Conservation (phyloP, 2,113 vertebrate genomes). For the Cricetomys ansorgei region DNA sequence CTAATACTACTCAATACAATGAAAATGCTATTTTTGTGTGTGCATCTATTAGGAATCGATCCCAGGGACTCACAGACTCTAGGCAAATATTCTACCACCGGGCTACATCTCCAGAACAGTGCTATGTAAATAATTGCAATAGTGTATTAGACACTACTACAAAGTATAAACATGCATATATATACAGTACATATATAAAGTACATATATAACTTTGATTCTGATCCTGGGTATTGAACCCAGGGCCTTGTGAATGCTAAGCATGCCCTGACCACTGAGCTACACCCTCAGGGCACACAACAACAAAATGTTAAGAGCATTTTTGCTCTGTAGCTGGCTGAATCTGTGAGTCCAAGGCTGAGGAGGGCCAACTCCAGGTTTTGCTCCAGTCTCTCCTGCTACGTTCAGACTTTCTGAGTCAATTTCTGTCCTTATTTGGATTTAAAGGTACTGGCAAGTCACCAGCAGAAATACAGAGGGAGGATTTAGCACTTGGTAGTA, state of each 20-base stretch:
- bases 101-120: background rate
- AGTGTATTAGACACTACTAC: background rate
- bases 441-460: background rate
- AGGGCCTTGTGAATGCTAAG: background rate
- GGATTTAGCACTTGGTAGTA: background rate
- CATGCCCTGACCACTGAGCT: background rate
- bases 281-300: background rate
- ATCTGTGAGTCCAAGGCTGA: background rate
- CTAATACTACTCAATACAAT: background rate
- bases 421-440: conserved; percentile 44
- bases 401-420: conserved; percentile 20
- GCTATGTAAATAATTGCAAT: background rate
- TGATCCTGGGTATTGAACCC: background rate
- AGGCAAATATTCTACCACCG: background rate
- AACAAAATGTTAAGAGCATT: background rate
- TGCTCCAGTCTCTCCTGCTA: background rate
- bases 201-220: background rate
- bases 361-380: background rate
- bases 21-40: background rate
- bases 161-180: background rate
- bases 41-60: background rate
- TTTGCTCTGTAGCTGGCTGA: background rate
- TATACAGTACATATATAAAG: background rate
- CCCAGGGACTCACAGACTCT: background rate
- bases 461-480: background rate